Evolutionary conservation across 2,888 invertebrate species (phyloP).

Genomic region (Drosophila setosimentum): DNA sequence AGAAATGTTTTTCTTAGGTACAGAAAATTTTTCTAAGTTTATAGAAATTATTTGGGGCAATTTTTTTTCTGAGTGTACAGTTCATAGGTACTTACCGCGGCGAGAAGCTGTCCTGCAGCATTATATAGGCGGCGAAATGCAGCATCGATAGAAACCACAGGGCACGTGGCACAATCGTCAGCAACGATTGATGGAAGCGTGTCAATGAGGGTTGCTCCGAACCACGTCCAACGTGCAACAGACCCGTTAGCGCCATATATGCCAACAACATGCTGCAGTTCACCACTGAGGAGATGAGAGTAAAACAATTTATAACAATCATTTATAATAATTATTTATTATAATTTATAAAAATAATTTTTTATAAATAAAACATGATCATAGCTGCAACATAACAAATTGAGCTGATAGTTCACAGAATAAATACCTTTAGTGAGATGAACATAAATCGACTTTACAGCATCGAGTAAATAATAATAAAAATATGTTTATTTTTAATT

Average conservation of each 20-base stretch:
- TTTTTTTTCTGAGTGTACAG: not conserved
- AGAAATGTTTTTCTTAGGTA: not conserved
- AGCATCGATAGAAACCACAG: slow-evolving; percentile 87
- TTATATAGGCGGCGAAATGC: slow-evolving; percentile 88
- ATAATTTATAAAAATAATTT: not conserved
- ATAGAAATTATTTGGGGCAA: not conserved
- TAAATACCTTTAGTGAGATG: not conserved
- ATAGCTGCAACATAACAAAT: not conserved
- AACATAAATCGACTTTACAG: not conserved
- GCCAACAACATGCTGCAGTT: slow-evolving; percentile 63
- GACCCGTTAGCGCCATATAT: slow-evolving; percentile 58
- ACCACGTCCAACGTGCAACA: slow-evolving; percentile 66
- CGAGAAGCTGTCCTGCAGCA: slow-evolving; percentile 87
- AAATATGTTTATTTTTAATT: not conserved
- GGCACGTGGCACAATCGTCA: slow-evolving; percentile 66
- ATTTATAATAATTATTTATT: not conserved
- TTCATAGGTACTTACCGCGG: slow-evolving; percentile 77
- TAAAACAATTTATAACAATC: not conserved
- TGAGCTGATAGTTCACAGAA: not conserved
- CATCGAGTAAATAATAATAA: not conserved
- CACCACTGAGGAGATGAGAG: slow-evolving; percentile 40
- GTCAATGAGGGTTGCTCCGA: slow-evolving; percentile 57
- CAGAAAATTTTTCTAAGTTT: not conserved
- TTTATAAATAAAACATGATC: not conserved
- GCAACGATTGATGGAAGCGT: slow-evolving; percentile 60